These are phyloP conservation scores for Cercopithecus hamlyni DNA, from an alignment of 2,797 vertebrate genomes.

Conservation along the genomic window DNA sequence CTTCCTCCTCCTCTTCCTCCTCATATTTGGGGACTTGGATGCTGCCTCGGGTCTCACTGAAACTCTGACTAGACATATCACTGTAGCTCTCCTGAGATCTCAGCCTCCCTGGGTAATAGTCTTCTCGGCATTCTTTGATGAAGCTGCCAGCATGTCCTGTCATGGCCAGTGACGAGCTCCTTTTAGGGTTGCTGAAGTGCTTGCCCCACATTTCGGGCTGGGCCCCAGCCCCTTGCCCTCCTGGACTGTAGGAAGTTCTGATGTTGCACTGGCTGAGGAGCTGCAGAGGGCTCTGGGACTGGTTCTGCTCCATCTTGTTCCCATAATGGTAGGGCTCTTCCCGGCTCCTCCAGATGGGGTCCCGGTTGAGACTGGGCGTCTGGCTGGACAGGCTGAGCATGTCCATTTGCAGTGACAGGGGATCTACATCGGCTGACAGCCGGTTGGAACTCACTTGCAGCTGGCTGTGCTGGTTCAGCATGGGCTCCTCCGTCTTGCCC, in stretches of 20 bases:
- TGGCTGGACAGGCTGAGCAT: constrained; percentile 97
- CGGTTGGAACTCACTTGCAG: constrained; percentile 90
- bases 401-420: constrained; percentile 98
- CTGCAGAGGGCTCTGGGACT: constrained; percentile 89
- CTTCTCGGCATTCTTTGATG: constrained; percentile 91
- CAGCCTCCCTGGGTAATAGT: constrained; percentile 92
- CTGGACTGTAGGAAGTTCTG: constrained; percentile 90
- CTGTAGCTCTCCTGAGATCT: constrained; percentile 94
- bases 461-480: constrained; percentile 85
- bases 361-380: constrained; percentile 94
- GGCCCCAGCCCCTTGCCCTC: constrained; percentile 84
- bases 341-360: constrained; percentile 94
- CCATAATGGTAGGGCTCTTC: constrained; percentile 91
- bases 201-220: constrained; percentile 90
- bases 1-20: constrained; percentile 93
- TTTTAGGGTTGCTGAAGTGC: constrained; percentile 92
- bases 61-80: constrained; percentile 92
- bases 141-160: constrained; percentile 93
- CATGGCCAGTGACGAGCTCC: constrained; percentile 90
- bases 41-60: constrained; percentile 91
- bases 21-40: constrained; percentile 92
- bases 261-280: constrained; percentile 97
- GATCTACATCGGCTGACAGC: constrained; percentile 95
- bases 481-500: constrained; percentile 86
- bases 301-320: constrained; percentile 88